Evolutionary conservation across 2,888 invertebrate species (phyloP).

Genomic region (Prosopocoilus inquinatus): DNA sequence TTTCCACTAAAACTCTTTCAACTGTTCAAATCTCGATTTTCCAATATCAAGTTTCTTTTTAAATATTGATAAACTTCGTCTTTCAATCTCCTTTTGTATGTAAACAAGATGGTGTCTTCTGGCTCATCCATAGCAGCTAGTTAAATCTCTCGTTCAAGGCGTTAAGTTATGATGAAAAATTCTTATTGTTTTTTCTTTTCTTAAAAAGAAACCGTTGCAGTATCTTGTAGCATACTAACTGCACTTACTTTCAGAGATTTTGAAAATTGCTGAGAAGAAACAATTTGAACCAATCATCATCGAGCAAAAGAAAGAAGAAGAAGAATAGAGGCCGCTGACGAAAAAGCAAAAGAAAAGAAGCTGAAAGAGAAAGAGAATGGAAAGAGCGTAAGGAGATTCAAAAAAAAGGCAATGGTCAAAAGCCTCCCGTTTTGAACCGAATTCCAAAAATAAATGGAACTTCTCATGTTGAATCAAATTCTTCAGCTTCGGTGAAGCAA

Average conservation of each 20-base stretch:
- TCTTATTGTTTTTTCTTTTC: too few species aligned
- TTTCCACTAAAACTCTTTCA: too few species aligned
- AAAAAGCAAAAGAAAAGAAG: conserved; percentile 76
- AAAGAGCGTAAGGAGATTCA: conserved; percentile 55
- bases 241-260: conserved; percentile 55
- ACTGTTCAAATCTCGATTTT: too few species aligned
- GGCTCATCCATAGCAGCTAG: too few species aligned
- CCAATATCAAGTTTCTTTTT: too few species aligned
- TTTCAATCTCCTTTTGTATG: too few species aligned
- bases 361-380: conserved; percentile 68
- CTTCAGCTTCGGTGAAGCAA: neutral
- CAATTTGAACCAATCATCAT: conserved; percentile 74
- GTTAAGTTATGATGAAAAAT: too few species aligned
- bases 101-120: too few species aligned
- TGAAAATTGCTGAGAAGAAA: conserved; percentile 81
- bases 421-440: conserved; percentile 8
- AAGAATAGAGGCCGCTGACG: conserved; percentile 74
- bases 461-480: neutral
- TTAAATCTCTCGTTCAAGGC: too few species aligned
- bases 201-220: too few species aligned
- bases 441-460: conserved; percentile 17
- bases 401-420: conserved; percentile 17
- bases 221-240: conserved; percentile 5
- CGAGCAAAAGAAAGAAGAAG: conserved; percentile 54
- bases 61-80: too few species aligned